Conservation (phyloP, 2,113 vertebrate genomes). For the Saguinus midas region DNA sequence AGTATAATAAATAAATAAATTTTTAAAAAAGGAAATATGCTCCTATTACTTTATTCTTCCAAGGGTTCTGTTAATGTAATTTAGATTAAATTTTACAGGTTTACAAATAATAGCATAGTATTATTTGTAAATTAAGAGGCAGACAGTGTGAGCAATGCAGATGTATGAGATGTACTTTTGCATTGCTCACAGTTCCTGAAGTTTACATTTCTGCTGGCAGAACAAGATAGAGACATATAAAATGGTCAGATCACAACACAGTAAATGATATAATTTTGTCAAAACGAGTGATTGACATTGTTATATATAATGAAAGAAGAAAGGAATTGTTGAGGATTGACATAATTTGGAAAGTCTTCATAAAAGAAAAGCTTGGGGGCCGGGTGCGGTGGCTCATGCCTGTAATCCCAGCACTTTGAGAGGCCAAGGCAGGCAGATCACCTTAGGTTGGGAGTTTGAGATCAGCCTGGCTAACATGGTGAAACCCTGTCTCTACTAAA, state of each 20-base stretch:
- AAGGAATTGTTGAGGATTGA: background rate
- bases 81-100: constrained; percentile 1
- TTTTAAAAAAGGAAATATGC: background rate
- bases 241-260: background rate
- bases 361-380: background rate
- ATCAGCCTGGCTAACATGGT: too few species aligned
- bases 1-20: too few species aligned
- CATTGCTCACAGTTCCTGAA: background rate
- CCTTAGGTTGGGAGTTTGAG: too few species aligned
- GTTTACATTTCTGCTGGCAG: background rate
- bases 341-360: constrained; percentile 19
- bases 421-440: too few species aligned
- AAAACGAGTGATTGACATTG: constrained; percentile 8
- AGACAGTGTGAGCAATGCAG: background rate
- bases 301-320: background rate
- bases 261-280: background rate
- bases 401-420: too few species aligned
- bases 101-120: background rate
- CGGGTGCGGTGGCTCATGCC: too few species aligned
- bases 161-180: background rate
- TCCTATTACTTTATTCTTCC: background rate
- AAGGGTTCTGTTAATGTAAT: background rate
- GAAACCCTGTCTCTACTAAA: too few species aligned
- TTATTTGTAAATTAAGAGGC: background rate
- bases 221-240: background rate